phyloP scores from a whole-genome alignment of 2,888 invertebrate species.

The Pyrochroa serraticornis region DNA sequence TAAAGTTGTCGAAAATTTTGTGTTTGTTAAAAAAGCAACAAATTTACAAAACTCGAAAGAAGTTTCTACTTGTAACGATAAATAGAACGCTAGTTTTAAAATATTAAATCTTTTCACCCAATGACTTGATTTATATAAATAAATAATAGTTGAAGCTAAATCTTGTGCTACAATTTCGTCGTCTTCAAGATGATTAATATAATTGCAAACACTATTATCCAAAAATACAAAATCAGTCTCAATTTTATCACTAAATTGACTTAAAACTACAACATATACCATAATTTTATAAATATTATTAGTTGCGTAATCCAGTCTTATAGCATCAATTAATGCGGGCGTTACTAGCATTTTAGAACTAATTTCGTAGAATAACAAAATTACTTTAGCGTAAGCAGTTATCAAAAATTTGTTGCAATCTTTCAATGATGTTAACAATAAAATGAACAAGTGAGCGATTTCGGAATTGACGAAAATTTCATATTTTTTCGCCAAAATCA shows the following conservation, averaged over 20 bases:
- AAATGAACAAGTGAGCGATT: constrained; percentile 25
- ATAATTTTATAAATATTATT: constrained; percentile 38
- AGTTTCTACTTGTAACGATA: constrained; percentile 35
- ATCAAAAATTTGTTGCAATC: constrained; percentile 32
- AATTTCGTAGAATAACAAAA: constrained; percentile 29
- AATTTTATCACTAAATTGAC: constrained; percentile 9
- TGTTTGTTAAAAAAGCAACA: constrained; percentile 24
- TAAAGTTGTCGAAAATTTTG: constrained; percentile 22
- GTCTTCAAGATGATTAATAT: constrained; percentile 20
- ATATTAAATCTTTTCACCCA: constrained; percentile 24
- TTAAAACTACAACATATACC: constrained; percentile 33
- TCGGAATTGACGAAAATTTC: constrained; percentile 35
- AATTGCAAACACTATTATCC: constrained; percentile 12
- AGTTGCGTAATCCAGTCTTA: constrained; percentile 15
- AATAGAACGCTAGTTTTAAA: constrained; percentile 38
- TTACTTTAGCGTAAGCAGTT: constrained; percentile 38
- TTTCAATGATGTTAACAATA: constrained; percentile 24
- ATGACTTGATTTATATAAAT: constrained; percentile 31
- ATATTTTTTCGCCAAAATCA: constrained; percentile 15
- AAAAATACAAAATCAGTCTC: constrained; percentile 16
- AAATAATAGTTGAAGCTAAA: constrained; percentile 30
- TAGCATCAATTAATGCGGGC: background rate
- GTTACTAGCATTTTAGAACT: constrained; percentile 5
- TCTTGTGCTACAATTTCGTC: constrained; percentile 27
- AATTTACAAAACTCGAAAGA: constrained; percentile 35